These are phyloP conservation scores for Fundulus diaphanus DNA, from an alignment of 2,797 vertebrate species.

Conservation along the genomic window DNA sequence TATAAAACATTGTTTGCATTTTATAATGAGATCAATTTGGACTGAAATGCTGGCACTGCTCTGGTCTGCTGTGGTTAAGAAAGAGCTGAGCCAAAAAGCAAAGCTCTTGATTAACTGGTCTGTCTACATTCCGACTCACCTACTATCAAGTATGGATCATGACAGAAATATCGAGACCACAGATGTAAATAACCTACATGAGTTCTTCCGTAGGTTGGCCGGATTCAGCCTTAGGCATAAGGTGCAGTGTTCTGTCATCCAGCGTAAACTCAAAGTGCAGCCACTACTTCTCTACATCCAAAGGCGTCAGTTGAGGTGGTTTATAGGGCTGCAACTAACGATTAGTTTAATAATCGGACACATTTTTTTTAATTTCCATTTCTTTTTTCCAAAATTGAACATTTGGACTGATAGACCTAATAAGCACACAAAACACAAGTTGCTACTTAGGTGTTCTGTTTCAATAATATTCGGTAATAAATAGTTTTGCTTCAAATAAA, in stretches of 20 bases:
- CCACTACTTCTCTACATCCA: not conserved
- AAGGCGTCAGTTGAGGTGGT: too few species aligned
- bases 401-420: too few species aligned
- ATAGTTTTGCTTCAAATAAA: too few species aligned
- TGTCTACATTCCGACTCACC: not conserved
- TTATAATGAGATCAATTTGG: not conserved
- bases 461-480: too few species aligned
- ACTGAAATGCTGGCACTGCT: not conserved
- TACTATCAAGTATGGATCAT: not conserved
- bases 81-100: not conserved
- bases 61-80: not conserved
- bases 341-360: not conserved
- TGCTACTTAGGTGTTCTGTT: too few species aligned
- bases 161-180: not conserved
- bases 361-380: too few species aligned
- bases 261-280: not conserved
- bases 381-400: too few species aligned
- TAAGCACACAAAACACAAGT: too few species aligned
- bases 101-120: not conserved
- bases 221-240: too few species aligned
- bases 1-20: constrained; percentile 44
- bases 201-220: too few species aligned
- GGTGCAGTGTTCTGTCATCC: not conserved
- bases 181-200: too few species aligned
- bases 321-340: not conserved